Conservation (phyloP, 1,140 invertebrate species). For the Nebria ingens region DNA sequence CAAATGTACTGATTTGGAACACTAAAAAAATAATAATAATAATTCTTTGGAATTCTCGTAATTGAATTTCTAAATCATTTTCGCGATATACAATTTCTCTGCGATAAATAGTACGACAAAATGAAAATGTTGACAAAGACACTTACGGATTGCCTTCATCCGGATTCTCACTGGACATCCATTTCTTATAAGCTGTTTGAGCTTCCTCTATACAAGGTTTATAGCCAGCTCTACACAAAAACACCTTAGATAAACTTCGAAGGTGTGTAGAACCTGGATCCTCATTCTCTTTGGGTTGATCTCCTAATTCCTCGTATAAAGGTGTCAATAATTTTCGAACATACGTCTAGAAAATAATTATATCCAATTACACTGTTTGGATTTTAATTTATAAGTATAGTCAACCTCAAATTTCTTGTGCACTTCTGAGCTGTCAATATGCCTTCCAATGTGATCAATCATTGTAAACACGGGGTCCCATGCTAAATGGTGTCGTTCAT, state of each 20-base stretch:
- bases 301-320: conserved; percentile 50
- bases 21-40: too few relatives aligned
- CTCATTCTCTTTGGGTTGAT: conserved; percentile 40
- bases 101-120: background rate
- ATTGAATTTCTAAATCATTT: background rate
- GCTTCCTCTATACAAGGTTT: conserved; percentile 58
- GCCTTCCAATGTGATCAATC: conserved; percentile 63
- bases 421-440: conserved; percentile 51
- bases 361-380: background rate
- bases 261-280: conserved; percentile 49
- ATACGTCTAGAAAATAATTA: conserved; percentile 45
- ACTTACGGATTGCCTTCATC: conserved; percentile 64
- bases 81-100: background rate
- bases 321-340: conserved; percentile 50
- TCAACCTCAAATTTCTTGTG: conserved; percentile 59
- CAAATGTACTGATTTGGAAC: conserved; percentile 61
- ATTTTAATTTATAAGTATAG: conserved; percentile 1
- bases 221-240: conserved; percentile 61
- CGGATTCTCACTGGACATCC: conserved; percentile 53
- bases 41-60: too few relatives aligned
- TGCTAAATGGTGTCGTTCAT: conserved; percentile 58
- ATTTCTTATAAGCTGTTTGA: conserved; percentile 49
- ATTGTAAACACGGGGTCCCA: conserved; percentile 71
- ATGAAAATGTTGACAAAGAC: conserved; percentile 15
- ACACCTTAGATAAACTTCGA: conserved; percentile 48